These are phyloP conservation scores for Camelus dromedarius DNA, from an alignment of 2,113 vertebrate genomes.

Conservation along the genomic window DNA sequence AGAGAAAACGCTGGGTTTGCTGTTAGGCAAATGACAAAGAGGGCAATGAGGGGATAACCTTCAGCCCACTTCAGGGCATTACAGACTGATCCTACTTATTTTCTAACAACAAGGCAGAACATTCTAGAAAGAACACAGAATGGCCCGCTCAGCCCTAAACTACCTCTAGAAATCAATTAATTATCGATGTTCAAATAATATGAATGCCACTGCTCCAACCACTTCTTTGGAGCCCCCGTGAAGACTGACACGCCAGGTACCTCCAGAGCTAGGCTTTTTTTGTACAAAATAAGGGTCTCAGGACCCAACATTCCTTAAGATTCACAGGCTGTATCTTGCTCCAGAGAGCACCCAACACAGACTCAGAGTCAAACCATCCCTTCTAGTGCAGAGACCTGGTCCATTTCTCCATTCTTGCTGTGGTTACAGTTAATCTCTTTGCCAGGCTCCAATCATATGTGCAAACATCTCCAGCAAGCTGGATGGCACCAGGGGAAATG, in stretches of 20 bases:
- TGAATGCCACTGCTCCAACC: not conserved
- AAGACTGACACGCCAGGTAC: not conserved
- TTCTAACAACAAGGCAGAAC: not conserved
- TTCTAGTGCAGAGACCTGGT: not conserved
- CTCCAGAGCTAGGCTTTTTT: not conserved
- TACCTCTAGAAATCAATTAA: not conserved
- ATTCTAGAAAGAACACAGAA: not conserved
- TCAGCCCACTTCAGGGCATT: not conserved
- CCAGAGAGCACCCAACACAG: not conserved
- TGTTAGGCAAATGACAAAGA: not conserved
- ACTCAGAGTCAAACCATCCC: not conserved
- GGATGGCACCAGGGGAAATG: not conserved
- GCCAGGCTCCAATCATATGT: not conserved
- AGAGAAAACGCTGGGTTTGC: not conserved
- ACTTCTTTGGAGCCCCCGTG: not conserved
- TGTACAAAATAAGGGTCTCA: not conserved
- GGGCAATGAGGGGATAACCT: accelerated
- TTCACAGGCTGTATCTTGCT: not conserved
- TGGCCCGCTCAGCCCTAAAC: not conserved
- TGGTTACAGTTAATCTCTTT: not conserved
- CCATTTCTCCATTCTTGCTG: not conserved
- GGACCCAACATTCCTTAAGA: not conserved
- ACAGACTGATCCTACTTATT: not conserved
- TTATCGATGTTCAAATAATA: not conserved
- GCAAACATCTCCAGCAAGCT: not conserved